These are phyloP conservation scores for Galago senegalensis DNA, from an alignment of 2,797 vertebrate genomes.

Conservation along the genomic window DNA sequence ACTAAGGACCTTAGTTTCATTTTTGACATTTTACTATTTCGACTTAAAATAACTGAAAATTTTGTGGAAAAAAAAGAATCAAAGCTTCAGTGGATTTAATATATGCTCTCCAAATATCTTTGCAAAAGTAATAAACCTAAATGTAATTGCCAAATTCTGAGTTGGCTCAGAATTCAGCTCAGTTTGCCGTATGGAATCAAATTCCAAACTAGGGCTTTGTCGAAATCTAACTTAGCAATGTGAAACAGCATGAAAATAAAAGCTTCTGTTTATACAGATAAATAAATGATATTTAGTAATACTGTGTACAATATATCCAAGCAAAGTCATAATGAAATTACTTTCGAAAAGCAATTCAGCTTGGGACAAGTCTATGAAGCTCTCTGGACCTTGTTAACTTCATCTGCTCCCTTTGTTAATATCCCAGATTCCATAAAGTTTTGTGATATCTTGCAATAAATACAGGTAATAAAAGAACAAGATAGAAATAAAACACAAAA, in stretches of 20 bases:
- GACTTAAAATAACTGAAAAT: constrained; percentile 40
- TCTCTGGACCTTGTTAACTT: background rate
- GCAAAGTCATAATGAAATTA: background rate
- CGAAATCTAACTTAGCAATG: constrained; percentile 19
- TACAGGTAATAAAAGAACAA: background rate
- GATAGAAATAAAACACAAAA: constrained; percentile 39
- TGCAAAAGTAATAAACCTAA: background rate
- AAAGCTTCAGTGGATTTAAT: constrained; percentile 13
- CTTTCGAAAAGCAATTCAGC: constrained; percentile 30
- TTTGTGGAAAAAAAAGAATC: background rate
- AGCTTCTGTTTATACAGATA: background rate
- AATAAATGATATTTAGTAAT: constrained; percentile 3
- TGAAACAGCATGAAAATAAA: constrained; percentile 48
- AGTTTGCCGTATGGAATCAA: background rate
- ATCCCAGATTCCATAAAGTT: background rate
- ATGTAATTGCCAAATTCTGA: background rate
- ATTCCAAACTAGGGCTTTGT: background rate
- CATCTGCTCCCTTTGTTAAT: background rate
- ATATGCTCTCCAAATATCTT: constrained; percentile 37
- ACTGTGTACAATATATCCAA: background rate
- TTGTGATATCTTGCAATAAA: background rate
- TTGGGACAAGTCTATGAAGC: constrained; percentile 10
- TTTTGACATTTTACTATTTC: constrained; percentile 37
- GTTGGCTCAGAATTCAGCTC: background rate
- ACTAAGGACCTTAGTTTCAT: constrained; percentile 18